These are phyloP conservation scores for Serinus canaria DNA, from an alignment of 2,113 vertebrate species.

Conservation along the genomic window DNA sequence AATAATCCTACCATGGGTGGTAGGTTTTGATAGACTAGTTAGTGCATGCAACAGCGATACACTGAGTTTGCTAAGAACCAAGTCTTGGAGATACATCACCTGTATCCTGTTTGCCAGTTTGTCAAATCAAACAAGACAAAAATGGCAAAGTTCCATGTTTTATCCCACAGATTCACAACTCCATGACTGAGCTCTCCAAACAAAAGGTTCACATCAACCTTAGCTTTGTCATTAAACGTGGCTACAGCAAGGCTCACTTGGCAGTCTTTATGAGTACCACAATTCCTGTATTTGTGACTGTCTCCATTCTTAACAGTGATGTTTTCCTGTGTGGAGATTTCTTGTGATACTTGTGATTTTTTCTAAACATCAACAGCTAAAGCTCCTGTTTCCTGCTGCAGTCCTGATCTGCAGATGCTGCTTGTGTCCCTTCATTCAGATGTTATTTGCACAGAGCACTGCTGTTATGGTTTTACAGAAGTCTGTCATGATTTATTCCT, in stretches of 20 bases:
- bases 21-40: background rate
- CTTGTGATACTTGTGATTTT: background rate
- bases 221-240: background rate
- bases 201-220: background rate
- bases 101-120: background rate
- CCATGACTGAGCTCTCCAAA: background rate
- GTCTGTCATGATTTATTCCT: background rate
- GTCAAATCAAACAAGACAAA: background rate
- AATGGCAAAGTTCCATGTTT: background rate
- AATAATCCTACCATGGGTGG: background rate
- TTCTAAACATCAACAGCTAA: background rate
- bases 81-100: background rate
- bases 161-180: background rate
- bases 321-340: background rate
- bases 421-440: background rate
- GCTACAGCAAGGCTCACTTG: background rate
- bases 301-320: background rate
- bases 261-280: constrained; percentile 5
- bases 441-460: background rate
- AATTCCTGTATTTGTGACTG: background rate
- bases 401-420: background rate
- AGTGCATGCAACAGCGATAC: background rate
- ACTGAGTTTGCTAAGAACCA: background rate
- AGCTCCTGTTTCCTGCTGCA: background rate
- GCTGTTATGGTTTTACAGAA: background rate